Base-by-base conservation (phyloP, 2,113 vertebrate genomes). In the Pseudolaguvia tuberculata region DNA sequence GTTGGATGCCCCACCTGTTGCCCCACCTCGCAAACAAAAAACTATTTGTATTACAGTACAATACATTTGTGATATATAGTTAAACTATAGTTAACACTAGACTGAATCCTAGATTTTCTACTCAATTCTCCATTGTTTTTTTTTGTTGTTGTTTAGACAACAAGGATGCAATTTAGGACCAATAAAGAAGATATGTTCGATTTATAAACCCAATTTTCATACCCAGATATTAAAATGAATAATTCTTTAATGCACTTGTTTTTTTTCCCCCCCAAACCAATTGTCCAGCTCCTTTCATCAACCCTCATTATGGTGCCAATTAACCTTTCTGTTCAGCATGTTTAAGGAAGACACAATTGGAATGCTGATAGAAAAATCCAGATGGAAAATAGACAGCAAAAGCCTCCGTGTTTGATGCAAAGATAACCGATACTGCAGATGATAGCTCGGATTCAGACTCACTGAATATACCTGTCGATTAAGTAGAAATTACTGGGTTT, bases 381-480 rank as follows among this genome's bases (percentile, higher is more conserved):
- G 72, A 61, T 73, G 78, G 79, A 81, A 81, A 81, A 75, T 67
- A 47, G n/a, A 79, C 66, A 72, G 79, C 73, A 84, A 82, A 61
- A 79, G 76, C 58, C 72, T 88, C 72, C 86, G 84, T 85, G 48
- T 84, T 80, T 84, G 73, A 86, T 79, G 80, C 29, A 31, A 35
- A 2, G 42, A 83, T 75, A 78, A 75, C 75, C 77, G 81, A 84
- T 84, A 62, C 53, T 51, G 57, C 42, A 68, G 80, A 83, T 88
- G 81, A 85, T 79, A 61, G 70, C 75, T 8, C 68, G 65, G 80
- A 70, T 52, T 47, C 61, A 69, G 25, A 70, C 70, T 78, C 69
- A 57, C 83, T 76, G 74, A 72, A 75, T 82, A 85, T 74, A 74
- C 87, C 85, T 87, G 84, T 88, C 86, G 88, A 85, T 86, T 84